These are phyloP conservation scores for Zaprionus ghesquierei DNA, from an alignment of 1,140 invertebrate genomes.

Conservation along the genomic window DNA sequence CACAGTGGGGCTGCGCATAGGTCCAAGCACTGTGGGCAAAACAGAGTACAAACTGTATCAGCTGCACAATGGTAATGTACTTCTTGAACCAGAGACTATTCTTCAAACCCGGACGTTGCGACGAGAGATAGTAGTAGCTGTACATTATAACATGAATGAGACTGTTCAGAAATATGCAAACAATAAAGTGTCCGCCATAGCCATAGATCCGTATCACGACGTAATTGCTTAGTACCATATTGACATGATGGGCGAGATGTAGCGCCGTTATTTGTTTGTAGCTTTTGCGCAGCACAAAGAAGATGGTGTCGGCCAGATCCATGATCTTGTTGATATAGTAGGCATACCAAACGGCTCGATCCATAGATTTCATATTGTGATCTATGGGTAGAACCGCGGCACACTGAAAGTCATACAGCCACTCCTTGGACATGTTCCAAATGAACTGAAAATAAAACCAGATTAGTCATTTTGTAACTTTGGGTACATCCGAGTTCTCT, in stretches of 20 bases:
- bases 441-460: neutral
- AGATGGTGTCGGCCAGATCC: constrained; percentile 54
- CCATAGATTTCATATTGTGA: constrained; percentile 31
- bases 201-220: constrained; percentile 10
- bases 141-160: constrained; percentile 92
- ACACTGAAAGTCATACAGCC: constrained; percentile 33
- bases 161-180: constrained; percentile 89
- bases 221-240: constrained; percentile 49
- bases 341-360: constrained; percentile 24
- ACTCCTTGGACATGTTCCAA: constrained; percentile 3
- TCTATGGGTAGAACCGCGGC: constrained; percentile 30
- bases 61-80: constrained; percentile 89
- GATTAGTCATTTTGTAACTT: neutral
- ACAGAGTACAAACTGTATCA: constrained; percentile 89
- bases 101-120: constrained; percentile 85
- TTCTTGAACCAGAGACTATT: constrained; percentile 91
- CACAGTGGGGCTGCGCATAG: constrained; percentile 9
- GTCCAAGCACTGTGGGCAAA: constrained; percentile 84
- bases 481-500: too few relatives aligned
- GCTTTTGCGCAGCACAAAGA: constrained; percentile 62
- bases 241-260: constrained; percentile 84
- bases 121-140: constrained; percentile 88
- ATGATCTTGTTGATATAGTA: constrained; percentile 54
- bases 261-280: constrained; percentile 50
- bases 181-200: constrained; percentile 86